Evolutionary conservation across 2,113 vertebrate genomes (phyloP).

Genomic region (Anguilla rostrata): DNA sequence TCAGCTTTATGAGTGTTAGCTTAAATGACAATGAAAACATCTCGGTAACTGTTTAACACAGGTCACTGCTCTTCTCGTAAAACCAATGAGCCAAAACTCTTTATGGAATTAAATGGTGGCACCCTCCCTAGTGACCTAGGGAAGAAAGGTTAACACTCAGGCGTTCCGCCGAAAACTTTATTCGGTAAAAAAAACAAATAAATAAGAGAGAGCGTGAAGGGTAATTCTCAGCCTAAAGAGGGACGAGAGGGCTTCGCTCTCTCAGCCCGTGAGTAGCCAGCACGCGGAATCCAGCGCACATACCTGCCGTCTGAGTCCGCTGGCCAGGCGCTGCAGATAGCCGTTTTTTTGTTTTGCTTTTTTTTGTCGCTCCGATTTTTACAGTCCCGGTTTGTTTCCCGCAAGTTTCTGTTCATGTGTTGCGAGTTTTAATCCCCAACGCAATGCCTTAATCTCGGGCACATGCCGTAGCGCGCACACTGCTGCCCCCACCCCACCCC

Average conservation of each 20-base stretch:
- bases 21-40: constrained; percentile 21
- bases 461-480: constrained; percentile 65
- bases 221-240: constrained; percentile 16
- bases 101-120: constrained; percentile 16
- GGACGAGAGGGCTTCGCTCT: background rate
- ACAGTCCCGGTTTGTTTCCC: constrained; percentile 32
- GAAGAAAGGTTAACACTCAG: constrained; percentile 2
- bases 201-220: background rate
- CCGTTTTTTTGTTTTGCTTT: background rate
- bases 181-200: constrained; percentile 3
- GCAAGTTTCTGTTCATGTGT: constrained; percentile 50
- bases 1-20: constrained; percentile 20
- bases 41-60: constrained; percentile 26
- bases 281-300: constrained; percentile 12
- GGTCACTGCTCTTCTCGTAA: constrained; percentile 12
- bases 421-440: constrained; percentile 71
- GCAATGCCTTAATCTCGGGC: constrained; percentile 76
- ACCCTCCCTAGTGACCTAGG: background rate
- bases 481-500: constrained; percentile 17
- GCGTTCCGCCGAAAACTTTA: background rate
- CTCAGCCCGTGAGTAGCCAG: background rate
- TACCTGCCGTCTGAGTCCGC: constrained; percentile 59
- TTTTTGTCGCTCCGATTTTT: constrained; percentile 20
- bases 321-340: constrained; percentile 37
- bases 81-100: constrained; percentile 12